Percentiles rank a stretch among this genome's conserved stretches.
Evolutionary conservation across 2,888 invertebrate genomes (phyloP).

Genomic region (Clanis bilineata): DNA sequence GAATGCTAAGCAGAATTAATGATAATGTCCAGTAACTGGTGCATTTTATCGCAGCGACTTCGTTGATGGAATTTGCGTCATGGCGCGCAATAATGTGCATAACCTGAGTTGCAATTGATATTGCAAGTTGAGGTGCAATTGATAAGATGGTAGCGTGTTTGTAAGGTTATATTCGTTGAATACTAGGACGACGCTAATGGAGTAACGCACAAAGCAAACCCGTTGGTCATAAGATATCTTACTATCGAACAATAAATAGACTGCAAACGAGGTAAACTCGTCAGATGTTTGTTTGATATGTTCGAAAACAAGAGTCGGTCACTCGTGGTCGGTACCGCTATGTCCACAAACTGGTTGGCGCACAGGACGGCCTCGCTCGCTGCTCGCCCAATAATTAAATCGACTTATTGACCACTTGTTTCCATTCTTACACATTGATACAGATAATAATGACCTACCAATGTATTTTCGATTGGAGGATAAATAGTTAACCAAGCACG

Average conservation of each 20-base stretch:
- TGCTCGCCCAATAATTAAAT: slow-evolving; percentile 71
- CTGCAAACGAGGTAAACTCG: neutral
- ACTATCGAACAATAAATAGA: neutral
- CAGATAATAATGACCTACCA: slow-evolving; percentile 53
- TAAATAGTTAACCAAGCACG: slow-evolving; percentile 46
- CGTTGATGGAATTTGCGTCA: slow-evolving; percentile 37
- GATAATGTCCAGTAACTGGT: slow-evolving; percentile 6
- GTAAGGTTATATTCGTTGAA: neutral
- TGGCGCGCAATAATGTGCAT: slow-evolving; percentile 38
- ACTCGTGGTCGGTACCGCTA: slow-evolving; percentile 52
- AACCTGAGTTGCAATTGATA: slow-evolving; percentile 33
- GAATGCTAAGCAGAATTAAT: neutral
- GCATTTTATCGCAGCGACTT: slow-evolving; percentile 32
- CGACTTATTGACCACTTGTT: slow-evolving; percentile 74
- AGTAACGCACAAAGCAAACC: neutral
- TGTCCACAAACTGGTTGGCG: slow-evolving; percentile 74
- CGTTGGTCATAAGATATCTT: neutral
- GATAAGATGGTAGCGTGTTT: slow-evolving; percentile 23
- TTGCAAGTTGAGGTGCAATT: slow-evolving; percentile 42
- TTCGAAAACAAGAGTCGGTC: slow-evolving; percentile 22
- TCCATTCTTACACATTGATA: slow-evolving; percentile 66
- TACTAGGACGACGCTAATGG: neutral
- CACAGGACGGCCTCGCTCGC: slow-evolving; percentile 72
- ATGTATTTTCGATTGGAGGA: slow-evolving; percentile 51
- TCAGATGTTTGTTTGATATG: slow-evolving; percentile 1